phyloP scores from a whole-genome alignment of 2,113 vertebrate genomes.

The Phalacrocorax brasilianus region DNA sequence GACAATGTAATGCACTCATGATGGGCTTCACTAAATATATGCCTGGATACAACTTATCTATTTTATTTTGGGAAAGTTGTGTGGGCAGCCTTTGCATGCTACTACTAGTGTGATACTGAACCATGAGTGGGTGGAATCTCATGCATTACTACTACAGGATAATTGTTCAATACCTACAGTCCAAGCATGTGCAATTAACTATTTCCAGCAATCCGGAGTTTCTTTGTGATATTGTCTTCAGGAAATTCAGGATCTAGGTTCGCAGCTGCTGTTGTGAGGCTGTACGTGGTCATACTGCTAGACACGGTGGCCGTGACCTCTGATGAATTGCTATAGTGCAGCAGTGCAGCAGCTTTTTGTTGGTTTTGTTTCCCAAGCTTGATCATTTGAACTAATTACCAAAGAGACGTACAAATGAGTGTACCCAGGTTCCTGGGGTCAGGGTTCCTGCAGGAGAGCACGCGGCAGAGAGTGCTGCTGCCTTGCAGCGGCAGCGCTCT shows the following conservation, averaged over 20 bases:
- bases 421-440: not conserved
- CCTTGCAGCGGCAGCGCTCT: not conserved
- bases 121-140: not conserved
- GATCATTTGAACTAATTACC: not conserved
- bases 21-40: not conserved
- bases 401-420: not conserved
- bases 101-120: not conserved
- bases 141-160: not conserved
- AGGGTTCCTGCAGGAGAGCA: not conserved
- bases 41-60: not conserved
- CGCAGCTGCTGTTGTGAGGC: not conserved
- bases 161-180: not conserved
- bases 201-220: not conserved
- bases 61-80: not conserved
- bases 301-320: not conserved
- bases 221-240: not conserved
- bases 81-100: not conserved
- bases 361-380: not conserved
- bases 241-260: not conserved
- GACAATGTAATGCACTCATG: not conserved
- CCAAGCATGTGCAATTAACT: not conserved
- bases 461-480: rapidly evolving
- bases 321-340: not conserved
- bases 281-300: rapidly evolving
- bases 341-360: not conserved